Base-by-base conservation (phyloP, 2,888 invertebrate species). In the Tenthredo livida region DNA sequence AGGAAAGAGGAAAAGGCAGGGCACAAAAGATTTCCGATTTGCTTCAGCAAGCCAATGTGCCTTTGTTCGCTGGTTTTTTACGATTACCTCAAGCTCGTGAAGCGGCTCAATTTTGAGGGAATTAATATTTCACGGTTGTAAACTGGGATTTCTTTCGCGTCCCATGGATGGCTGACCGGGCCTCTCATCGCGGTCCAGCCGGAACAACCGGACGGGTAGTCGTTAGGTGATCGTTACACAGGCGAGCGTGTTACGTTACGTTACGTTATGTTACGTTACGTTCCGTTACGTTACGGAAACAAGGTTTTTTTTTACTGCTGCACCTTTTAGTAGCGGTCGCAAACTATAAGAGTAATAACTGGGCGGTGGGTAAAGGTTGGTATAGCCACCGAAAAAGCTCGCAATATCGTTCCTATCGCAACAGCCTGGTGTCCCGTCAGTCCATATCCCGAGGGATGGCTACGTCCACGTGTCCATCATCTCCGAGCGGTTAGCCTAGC, bases 391-490 rank as follows among this genome's bases (percentile, higher is more conserved):
- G 43, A 73, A 80, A 77, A 80, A 61, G n/a, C 61, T 58, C 61
- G 80, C 80, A 80, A 80, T 80, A 80, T 80, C 77, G 58, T 61
- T 61, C 61, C 80, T 40, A 80, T 80, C 80, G 80, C 50, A 7
- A 50, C 47, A 77, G 50, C 50, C 77, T 54, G 77, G 29, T 47
- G 80, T 80, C 61, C 61, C 37, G 80, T 80, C 80, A 40, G 78
- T 78, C 80, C 80, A 40, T 40, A 80, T 80, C 80, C 80, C 80
- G 37, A 58, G 80, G 80, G 80, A 80, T 80, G 47, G 17, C 73
- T 21, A n/a, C 29, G 80, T 80, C 80, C 80, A n/a, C 58, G 80
- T 80, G 80, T 80, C 80, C 80, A 80, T 80, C 80, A 80, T 80
- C 80, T 58, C 58, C 61, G n/a, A 77, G 77, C 77, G 77, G 77